Evolutionary conservation across 2,797 vertebrate genomes (phyloP), one percentile per base, ranked within the genome.

Genomic region (Catharus ustulatus): DNA sequence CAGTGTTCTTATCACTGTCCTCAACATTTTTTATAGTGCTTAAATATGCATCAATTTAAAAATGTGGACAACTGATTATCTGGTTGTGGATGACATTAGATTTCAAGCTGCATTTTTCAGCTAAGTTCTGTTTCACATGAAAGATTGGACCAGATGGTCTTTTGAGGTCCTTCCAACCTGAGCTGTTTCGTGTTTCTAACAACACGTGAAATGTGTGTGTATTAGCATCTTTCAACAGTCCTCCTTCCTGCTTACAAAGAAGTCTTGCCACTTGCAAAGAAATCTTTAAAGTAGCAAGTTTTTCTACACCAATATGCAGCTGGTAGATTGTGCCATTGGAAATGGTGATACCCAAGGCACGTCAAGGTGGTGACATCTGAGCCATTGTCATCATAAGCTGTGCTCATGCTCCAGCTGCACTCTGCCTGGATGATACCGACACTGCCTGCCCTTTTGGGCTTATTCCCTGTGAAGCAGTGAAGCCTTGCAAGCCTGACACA

Each of bases 61-160:
- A 36, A 71, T 90, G 72, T 45, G 54, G 64, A 67, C 62, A 93
- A 48, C 52, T 77, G 76, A 61, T 91, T 72, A 67, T 82, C 51
- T 94, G 46, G 5, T 59, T 74, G 85, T 49, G 34, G 8, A 49
- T 90, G 34, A 76, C 17, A 30, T 93, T 86, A 86, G 45, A 89
- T 83, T 91, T 82, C 78, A 81, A 90, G 89, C 63, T 45, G 82
- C 55, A 73, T 86, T 91, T 89, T 84, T 84, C 49, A 22, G 11
- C 9, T 45, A 20, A 27, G 27, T 15, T n/a, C 49, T 48, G n/a
- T 51, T 55, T 74, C 15, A 40, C 7, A 1, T 43, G 34, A 45
- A 94, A 68, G 20, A 12, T 32, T 43, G 14, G 42, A 84, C 34
- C 24, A 75, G 54, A 38, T 84, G 48, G 54, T 83, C 27, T 91